Base-by-base conservation (phyloP, 30 jellyfish, hydroid and myxozoan genomes). In the Aurelia sp. region DNA sequence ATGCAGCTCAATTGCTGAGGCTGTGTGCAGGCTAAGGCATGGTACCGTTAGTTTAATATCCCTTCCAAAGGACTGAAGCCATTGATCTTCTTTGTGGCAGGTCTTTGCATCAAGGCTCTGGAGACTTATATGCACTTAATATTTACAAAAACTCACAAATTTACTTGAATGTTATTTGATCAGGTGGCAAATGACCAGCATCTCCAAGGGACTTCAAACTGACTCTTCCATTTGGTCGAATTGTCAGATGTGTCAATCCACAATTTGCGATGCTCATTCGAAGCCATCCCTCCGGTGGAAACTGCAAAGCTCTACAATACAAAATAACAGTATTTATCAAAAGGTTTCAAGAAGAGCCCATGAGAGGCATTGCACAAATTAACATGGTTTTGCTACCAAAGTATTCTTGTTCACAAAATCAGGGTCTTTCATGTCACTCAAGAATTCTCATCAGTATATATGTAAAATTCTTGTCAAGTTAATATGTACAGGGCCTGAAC, bases 221-320 rank as follows among this genome's bases (percentile, higher is more conserved):
- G 59, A 93, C 98, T 13, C 94, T 67, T 2, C 98, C 98, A 58
- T 87, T 93, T 5, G 98, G 97, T 48, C 97, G 89, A 50, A 93
- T 93, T 8, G 97, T 83, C 71, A 93, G 44, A 76, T 96, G 88
- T 41, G 98, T 93, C 59, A 93, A 62, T 38, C 97, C 97, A 76
- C 98, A 93, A 69, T 93, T 88, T 27, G 98, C 98, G 24, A 89
- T 72, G 90, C 97, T 93, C 98, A 93, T 93, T 27, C 98, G 96
- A 38, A 93, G 94, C 98, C 98, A 93, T 18, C 98, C 98, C 55
- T 93, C 97, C 18, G 97, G 98, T 69, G 98, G 98, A 78, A 93
- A 93, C 48, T 93, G 98, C 62, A 93, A 72, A 1, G 98, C 98
- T 70, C 98, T 93, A 22, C 17, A 72, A 72, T 3, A 8, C 67